Evolutionary conservation across 2,113 vertebrate species (phyloP).

Genomic region (Uria lomvia): DNA sequence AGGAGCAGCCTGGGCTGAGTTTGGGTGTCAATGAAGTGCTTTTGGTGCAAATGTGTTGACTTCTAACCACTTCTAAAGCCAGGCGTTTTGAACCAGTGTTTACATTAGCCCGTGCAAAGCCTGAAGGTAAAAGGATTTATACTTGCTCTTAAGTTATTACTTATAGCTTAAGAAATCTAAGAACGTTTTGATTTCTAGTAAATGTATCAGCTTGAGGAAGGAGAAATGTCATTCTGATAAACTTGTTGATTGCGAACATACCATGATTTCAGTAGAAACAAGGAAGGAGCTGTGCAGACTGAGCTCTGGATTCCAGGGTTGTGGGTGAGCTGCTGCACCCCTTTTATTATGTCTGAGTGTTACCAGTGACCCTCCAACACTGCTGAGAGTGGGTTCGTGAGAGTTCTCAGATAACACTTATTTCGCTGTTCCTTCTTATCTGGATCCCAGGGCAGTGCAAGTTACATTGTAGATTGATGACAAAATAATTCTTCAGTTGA

Average conservation of each 20-base stretch:
- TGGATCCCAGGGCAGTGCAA: neutral
- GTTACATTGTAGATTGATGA: neutral
- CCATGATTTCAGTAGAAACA: neutral
- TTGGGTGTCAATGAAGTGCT: neutral
- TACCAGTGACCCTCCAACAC: neutral
- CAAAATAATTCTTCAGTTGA: neutral
- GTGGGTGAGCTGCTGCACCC: neutral
- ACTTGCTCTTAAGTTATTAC: neutral
- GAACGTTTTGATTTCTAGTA: neutral
- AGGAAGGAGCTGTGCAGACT: neutral
- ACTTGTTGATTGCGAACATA: neutral
- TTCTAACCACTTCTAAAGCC: neutral
- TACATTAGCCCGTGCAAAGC: neutral
- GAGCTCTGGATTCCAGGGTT: neutral
- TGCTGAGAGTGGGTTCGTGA: neutral
- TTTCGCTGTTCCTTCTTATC: neutral
- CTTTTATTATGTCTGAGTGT: neutral
- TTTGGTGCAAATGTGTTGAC: neutral
- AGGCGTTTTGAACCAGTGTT: neutral
- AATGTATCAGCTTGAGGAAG: neutral
- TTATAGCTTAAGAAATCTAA: neutral
- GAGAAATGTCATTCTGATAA: neutral
- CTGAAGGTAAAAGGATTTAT: neutral
- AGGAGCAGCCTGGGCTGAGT: neutral
- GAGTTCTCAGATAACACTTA: neutral